Evolutionary conservation across 1,140 invertebrate genomes (phyloP).

Genomic region (Drosophila arizonae): DNA sequence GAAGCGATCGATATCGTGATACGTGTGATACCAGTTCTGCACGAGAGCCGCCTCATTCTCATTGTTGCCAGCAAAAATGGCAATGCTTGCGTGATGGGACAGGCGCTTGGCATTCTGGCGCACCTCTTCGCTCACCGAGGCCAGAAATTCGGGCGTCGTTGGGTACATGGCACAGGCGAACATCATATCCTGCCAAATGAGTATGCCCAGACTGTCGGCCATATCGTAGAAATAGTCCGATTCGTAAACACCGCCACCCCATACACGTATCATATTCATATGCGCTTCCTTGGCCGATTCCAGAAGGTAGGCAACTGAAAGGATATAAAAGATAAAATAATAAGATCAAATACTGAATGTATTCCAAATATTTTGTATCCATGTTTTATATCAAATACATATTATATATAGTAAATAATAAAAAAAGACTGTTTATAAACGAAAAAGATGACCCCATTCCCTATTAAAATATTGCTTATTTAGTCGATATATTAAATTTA

Average conservation of each 20-base stretch:
- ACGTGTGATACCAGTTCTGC: constrained; percentile 92
- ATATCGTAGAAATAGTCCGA: constrained; percentile 94
- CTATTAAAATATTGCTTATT: no score
- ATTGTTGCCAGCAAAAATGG: constrained; percentile 97
- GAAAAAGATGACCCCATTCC: no score
- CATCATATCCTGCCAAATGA: constrained; percentile 98
- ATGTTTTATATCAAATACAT: neutral
- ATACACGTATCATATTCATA: constrained; percentile 97
- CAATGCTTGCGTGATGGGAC: constrained; percentile 94
- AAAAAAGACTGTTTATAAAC: no score
- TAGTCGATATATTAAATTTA: no score
- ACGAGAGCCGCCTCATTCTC: constrained; percentile 97
- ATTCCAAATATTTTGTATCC: no score
- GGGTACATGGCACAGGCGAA: constrained; percentile 99
- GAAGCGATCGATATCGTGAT: constrained; percentile 85
- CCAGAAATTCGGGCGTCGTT: constrained; percentile 88
- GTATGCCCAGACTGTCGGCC: constrained; percentile 91
- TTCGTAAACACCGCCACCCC: constrained; percentile 99
- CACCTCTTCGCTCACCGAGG: constrained; percentile 90
- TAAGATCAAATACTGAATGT: no score
- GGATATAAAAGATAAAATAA: neutral
- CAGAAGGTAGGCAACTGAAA: constrained; percentile 86
- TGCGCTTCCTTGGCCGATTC: constrained; percentile 89
- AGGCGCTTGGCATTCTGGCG: constrained; percentile 92
- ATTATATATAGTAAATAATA: no score